Evolutionary conservation across 2,113 vertebrate genomes (phyloP), one percentile per base, ranked within the genome.

Genomic region (Platysteira castanea): DNA sequence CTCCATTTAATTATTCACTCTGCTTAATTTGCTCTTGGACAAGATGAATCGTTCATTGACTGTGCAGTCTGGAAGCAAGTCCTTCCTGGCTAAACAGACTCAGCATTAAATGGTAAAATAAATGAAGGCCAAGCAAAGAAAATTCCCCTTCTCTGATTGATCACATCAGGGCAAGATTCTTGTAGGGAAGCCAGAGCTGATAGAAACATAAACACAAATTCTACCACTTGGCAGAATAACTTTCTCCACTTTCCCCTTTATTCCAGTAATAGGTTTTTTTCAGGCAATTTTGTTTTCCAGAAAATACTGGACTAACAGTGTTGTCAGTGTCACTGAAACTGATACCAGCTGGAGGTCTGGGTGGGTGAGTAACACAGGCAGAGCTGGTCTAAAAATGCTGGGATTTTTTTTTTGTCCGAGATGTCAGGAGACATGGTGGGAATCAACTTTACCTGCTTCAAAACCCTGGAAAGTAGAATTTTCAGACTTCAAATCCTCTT

Each of bases 1-100:
- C 95, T 85, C 91, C 78, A 95, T 96, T 96, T 95, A 97, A 97
- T 97, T 96, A 97, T 95, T 97, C 95, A 89, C 90, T 95, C 89
- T 91, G 80, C 80, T 95, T 97, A 97, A 97, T 97, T 97, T 97
- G 96, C 74, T 94, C 65, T 78, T 94, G 87, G 95, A 94, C 84
- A 96, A 96, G 95, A 97, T 94, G 92, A 95, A 97, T 97, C 49
- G 73, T 70, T 91, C 95, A 95, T 88, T 93, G 96, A 97, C 81
- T 73, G 79, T 10, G 1, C 35, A 65, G 91, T 84, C 93, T 96
- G 94, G 90, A 95, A 93, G 54, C 93, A 82, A 89, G 94, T 91
- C 92, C 75, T 97, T 90, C 88, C 93, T 93, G 95, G n/a, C 95
- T 95, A 69, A 96, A 96, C 86, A 96, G 90, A 79, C 83, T 95